phyloP scores from a whole-genome alignment of 2,113 vertebrate species.

The Suncus etruscus region DNA sequence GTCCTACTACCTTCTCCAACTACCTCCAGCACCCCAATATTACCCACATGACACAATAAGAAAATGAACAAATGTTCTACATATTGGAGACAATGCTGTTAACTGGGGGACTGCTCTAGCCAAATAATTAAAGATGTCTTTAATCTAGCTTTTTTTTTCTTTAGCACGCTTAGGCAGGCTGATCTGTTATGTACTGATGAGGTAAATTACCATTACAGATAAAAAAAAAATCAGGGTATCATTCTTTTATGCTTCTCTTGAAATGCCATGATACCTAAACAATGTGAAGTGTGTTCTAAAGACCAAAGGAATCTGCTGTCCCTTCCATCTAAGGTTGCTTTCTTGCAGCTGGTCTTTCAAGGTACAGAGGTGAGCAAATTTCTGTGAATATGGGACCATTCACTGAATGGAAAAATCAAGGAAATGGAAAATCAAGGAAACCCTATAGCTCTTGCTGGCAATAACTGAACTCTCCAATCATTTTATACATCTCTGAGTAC shows the following conservation, averaged over 20 bases:
- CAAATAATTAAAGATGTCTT: background rate
- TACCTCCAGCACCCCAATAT: too few relatives aligned
- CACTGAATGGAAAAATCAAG: background rate
- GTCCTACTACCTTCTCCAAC: too few relatives aligned
- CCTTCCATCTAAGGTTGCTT: background rate
- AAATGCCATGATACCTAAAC: background rate
- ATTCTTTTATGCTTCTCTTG: background rate
- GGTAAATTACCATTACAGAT: background rate
- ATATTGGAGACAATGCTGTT: background rate
- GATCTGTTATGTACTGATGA: background rate
- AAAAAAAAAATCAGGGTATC: background rate
- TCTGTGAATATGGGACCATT: background rate
- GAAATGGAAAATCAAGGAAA: background rate
- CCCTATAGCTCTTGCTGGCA: conserved; percentile 41
- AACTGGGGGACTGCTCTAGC: background rate
- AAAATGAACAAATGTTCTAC: background rate
- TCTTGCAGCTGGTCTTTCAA: background rate
- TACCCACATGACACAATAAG: background rate
- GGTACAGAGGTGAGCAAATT: background rate
- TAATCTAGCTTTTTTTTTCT: background rate
- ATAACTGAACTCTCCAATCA: conserved; percentile 45
- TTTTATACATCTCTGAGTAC: conserved; percentile 76
- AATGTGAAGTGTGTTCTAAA: background rate
- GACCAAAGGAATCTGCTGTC: background rate
- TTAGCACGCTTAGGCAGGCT: background rate